These are phyloP conservation scores for Sinhomidia bicolor DNA, from an alignment of 2,888 invertebrate genomes.

Conservation along the genomic window DNA sequence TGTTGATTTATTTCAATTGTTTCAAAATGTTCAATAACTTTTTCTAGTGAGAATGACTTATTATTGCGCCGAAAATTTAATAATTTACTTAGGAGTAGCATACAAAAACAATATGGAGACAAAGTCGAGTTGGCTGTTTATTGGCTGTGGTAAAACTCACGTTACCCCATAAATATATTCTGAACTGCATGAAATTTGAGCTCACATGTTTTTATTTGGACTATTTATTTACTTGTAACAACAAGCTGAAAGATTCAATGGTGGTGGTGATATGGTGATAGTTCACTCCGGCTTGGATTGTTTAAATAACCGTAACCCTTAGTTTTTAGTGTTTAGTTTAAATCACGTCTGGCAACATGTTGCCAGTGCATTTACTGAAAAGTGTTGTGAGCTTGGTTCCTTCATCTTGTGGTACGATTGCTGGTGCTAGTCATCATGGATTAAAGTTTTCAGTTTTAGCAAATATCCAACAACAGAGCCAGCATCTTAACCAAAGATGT, in stretches of 20 bases:
- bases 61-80: no score
- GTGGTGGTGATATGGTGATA: no score
- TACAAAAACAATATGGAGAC: no score
- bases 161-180: background rate
- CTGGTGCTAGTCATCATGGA: background rate
- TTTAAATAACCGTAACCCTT: background rate
- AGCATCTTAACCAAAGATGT: background rate
- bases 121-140: background rate
- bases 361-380: background rate
- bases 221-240: no score
- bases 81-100: no score
- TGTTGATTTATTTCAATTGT: no score
- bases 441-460: background rate
- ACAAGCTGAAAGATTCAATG: no score
- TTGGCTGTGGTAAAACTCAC: background rate
- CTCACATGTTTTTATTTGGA: background rate
- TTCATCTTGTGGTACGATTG: background rate
- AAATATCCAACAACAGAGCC: background rate
- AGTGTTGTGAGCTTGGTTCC: background rate
- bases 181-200: background rate
- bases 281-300: background rate
- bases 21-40: no score
- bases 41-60: no score
- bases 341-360: background rate
- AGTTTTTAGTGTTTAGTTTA: background rate